These are phyloP conservation scores for Astyanax mexicanus DNA, from an alignment of 2,797 vertebrate species.

Conservation along the genomic window DNA sequence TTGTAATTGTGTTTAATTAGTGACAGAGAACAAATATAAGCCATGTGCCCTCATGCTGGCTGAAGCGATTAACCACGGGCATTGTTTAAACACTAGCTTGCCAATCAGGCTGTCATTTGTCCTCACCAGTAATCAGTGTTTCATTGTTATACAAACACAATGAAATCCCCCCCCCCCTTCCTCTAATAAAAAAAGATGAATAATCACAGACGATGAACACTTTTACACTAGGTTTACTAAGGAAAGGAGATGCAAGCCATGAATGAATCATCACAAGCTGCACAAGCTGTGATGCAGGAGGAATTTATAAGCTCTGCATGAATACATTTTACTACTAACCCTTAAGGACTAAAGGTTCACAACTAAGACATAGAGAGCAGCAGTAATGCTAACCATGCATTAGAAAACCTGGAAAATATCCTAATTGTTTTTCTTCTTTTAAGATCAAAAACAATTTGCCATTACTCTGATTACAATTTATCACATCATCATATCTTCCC, in stretches of 20 bases:
- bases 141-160: slow-evolving; percentile 74
- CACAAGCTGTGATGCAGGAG: not conserved
- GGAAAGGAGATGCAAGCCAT: slow-evolving; percentile 6
- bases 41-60: slow-evolving; percentile 62
- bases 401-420: too few relatives aligned
- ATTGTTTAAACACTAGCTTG: slow-evolving; percentile 75
- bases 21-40: slow-evolving; percentile 49
- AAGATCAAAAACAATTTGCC: too few relatives aligned
- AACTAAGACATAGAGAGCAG: too few relatives aligned
- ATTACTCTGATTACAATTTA: too few relatives aligned
- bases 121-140: slow-evolving; percentile 70
- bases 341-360: too few relatives aligned
- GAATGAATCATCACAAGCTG: slow-evolving; percentile 27
- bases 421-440: too few relatives aligned
- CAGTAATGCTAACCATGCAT: too few relatives aligned
- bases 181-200: slow-evolving; percentile 44
- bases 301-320: not conserved
- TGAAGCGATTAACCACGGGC: slow-evolving; percentile 70
- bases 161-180: slow-evolving; percentile 11
- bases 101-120: slow-evolving; percentile 73
- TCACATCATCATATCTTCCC: too few relatives aligned
- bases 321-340: not conserved
- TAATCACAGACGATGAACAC: slow-evolving; percentile 55
- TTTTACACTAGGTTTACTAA: slow-evolving; percentile 20
- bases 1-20: slow-evolving; percentile 72